Evolutionary conservation across 2,888 invertebrate genomes (phyloP).

Genomic region (Drosophila formosana): DNA sequence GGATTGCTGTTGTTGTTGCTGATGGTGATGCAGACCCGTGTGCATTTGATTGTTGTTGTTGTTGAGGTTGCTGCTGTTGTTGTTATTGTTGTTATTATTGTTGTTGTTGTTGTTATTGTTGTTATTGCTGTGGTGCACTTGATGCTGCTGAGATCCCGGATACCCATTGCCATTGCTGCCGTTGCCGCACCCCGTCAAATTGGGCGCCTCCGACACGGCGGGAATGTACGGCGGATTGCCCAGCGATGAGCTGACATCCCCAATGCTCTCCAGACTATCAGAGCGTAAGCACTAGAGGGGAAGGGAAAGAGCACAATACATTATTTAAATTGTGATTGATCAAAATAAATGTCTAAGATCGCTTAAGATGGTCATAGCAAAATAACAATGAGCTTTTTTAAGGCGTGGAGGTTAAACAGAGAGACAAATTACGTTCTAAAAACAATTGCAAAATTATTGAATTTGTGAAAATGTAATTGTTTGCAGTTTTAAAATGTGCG

Average conservation of each 20-base stretch:
- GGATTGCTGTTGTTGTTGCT: constrained; percentile 74
- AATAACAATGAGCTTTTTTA: no score
- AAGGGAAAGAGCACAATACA: background rate
- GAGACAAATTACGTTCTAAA: no score
- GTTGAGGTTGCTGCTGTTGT: constrained; percentile 56
- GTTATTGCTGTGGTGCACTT: constrained; percentile 50
- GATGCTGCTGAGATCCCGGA: constrained; percentile 76
- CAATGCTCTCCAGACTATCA: constrained; percentile 89
- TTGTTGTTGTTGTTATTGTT: constrained; percentile 44
- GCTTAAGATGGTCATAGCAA: no score
- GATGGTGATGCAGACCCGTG: constrained; percentile 62
- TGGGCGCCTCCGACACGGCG: constrained; percentile 80
- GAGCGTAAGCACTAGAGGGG: constrained; percentile 85
- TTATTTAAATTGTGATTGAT: no score
- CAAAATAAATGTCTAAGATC: no score
- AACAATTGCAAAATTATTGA: no score
- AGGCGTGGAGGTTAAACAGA: no score
- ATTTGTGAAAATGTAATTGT: no score
- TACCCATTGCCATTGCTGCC: constrained; percentile 75
- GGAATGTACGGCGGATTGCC: constrained; percentile 85
- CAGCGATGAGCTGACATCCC: constrained; percentile 86
- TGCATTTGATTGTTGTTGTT: constrained; percentile 81
- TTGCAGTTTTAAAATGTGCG: no score
- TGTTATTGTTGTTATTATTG: constrained; percentile 75
- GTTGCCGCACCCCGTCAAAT: constrained; percentile 73